Percentiles rank a stretch among this genome's conserved stretches.
These are phyloP conservation scores for Aradophagus sp. DNA, from an alignment of 1,140 invertebrate genomes.

Conservation along the genomic window DNA sequence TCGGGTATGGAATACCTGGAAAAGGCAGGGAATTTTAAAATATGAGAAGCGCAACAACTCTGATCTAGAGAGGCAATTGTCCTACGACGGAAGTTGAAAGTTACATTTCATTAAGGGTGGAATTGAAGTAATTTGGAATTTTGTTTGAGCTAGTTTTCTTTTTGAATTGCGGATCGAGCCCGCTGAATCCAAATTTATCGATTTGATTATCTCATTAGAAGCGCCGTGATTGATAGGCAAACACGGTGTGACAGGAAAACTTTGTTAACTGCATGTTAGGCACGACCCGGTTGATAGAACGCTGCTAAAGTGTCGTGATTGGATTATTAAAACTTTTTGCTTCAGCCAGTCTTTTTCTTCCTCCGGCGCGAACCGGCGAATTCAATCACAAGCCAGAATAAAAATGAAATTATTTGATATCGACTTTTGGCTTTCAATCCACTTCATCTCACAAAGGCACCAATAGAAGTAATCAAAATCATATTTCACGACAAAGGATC, in stretches of 20 bases:
- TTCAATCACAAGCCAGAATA: constrained; percentile 10
- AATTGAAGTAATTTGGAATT: too few species aligned
- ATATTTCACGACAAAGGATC: not conserved
- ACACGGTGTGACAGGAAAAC: constrained; percentile 30
- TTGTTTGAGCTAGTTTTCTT: too few species aligned
- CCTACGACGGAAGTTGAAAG: too few species aligned
- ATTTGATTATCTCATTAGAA: constrained; percentile 31
- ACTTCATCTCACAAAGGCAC: constrained; percentile 1
- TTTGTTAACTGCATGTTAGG: constrained; percentile 29
- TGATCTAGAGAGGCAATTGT: too few species aligned
- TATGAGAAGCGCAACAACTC: too few species aligned
- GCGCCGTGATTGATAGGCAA: constrained; percentile 30
- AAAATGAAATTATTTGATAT: constrained; percentile 19
- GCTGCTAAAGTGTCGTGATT: constrained; percentile 22
- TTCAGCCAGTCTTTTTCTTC: constrained; percentile 6
- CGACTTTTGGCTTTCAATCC: constrained; percentile 8
- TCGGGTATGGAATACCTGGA: too few species aligned
- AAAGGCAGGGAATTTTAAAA: too few species aligned
- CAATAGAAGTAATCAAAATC: constrained; percentile 23
- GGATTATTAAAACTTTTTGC: constrained; percentile 35
- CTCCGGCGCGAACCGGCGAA: not conserved
- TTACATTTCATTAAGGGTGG: too few species aligned
- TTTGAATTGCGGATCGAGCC: too few species aligned
- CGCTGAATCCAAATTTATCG: constrained; percentile 22
- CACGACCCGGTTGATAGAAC: constrained; percentile 26